Evolutionary conservation across 1,140 invertebrate genomes (phyloP).

Genomic region (Drosophila pachea): DNA sequence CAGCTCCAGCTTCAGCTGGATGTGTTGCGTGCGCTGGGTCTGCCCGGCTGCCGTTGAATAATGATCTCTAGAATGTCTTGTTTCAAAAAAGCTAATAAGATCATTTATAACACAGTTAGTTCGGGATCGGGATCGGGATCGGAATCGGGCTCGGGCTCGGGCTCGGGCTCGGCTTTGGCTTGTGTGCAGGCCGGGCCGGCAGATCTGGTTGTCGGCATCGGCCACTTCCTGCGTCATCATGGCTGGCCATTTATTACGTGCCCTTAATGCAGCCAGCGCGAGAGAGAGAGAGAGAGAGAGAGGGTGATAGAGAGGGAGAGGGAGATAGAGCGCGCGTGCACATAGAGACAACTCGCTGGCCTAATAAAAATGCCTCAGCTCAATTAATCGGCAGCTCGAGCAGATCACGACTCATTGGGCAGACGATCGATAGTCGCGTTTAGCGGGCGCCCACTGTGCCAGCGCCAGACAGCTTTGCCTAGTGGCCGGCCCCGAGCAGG

Average conservation of each 20-base stretch:
- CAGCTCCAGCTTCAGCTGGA: slow-evolving; percentile 26
- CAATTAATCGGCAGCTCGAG: slow-evolving; percentile 70
- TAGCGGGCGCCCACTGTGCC: slow-evolving; percentile 32
- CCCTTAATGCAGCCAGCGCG: slow-evolving; percentile 3
- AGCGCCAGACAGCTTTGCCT: slow-evolving; percentile 46
- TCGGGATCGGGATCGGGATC: slow-evolving; percentile 2
- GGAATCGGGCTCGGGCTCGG: too few relatives aligned
- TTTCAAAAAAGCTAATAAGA: slow-evolving; percentile 77
- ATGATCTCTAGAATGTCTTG: slow-evolving; percentile 75
- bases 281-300: slow-evolving; percentile 2
- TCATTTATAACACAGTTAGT: slow-evolving; percentile 77
- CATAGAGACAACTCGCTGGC: slow-evolving; percentile 9
- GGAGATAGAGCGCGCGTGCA: neutral
- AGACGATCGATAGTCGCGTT: slow-evolving; percentile 29
- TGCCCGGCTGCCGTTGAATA: slow-evolving; percentile 55
- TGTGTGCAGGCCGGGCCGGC: slow-evolving; percentile 29
- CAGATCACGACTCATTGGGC: slow-evolving; percentile 33
- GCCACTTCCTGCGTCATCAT: slow-evolving; percentile 58
- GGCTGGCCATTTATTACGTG: slow-evolving; percentile 31
- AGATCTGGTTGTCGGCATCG: slow-evolving; percentile 25
- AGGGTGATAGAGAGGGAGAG: neutral
- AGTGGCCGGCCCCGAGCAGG: slow-evolving; percentile 25
- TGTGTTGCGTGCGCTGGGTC: slow-evolving; percentile 44
- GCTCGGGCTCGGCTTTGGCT: too few relatives aligned
- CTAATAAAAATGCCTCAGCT: slow-evolving; percentile 67